A percentile compares a stretch with the other conserved stretches of the same genome.
Conservation (phyloP, 2,888 invertebrate genomes). For the Listrodromus nycthemerus region DNA sequence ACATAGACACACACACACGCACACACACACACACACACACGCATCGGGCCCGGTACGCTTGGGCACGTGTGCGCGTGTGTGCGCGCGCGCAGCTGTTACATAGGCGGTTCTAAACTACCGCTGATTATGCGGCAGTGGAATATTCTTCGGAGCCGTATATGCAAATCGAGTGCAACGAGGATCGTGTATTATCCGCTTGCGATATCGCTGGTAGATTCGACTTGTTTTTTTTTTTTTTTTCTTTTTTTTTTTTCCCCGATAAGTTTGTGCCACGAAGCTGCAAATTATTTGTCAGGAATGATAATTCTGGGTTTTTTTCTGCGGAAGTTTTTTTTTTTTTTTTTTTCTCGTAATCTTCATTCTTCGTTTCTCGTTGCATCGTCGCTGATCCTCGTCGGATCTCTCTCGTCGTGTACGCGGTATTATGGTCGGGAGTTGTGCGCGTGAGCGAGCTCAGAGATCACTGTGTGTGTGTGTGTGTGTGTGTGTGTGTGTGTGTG, state of each 20-base stretch:
- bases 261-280: slow-evolving; percentile 11
- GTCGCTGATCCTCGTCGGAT: slow-evolving; percentile 9
- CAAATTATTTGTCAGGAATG: slow-evolving; percentile 11
- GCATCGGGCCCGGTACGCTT: too few species aligned
- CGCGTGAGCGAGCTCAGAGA: slow-evolving; percentile 16
- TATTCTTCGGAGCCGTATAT: neutral
- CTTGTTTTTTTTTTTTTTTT: slow-evolving; percentile 3
- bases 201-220: neutral
- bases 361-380: slow-evolving; percentile 8
- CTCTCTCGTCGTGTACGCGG: slow-evolving; percentile 12
- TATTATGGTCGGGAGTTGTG: slow-evolving; percentile 13
- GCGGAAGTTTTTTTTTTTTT: slow-evolving; percentile 6
- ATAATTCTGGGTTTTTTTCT: slow-evolving; percentile 16
- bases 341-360: neutral
- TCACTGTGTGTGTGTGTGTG: slow-evolving; percentile 17
- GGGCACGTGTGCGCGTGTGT: too few species aligned
- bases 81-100: too few species aligned
- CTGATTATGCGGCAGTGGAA: neutral
- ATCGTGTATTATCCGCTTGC: slow-evolving; percentile 4
- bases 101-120: too few species aligned
- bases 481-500: slow-evolving; percentile 28
- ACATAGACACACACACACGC: too few species aligned
- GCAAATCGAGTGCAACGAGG: slow-evolving; percentile 4
- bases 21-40: too few species aligned
- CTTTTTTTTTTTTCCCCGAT: neutral